These are phyloP conservation scores for Bos taurus DNA, from an alignment of 2,113 vertebrate genomes.

Conservation along the genomic window ARS-UCD2.0 NC_037338.1:88091001-88091500, in stretches of 20 bases:
- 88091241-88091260: conserved; percentile 54
- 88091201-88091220: conserved; percentile 52
- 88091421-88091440: neutral
- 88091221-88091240: conserved; percentile 68
- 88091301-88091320: neutral
- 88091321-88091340: neutral
- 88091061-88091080: neutral
- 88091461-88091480: neutral
- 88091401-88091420: neutral
- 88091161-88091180: conserved; percentile 64
- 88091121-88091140: conserved; percentile 63
- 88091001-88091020: neutral
- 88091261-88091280: conserved; percentile 60
- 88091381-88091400: neutral
- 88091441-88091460: neutral
- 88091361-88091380: neutral
- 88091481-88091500: neutral
- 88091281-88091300: neutral
- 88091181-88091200: conserved; percentile 62
- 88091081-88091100: neutral
- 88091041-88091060: too few relatives aligned
- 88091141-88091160: conserved; percentile 44
- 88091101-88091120: conserved; percentile 6
- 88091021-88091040: neutral
- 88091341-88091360: neutral